A percentile compares a stretch with the other conserved stretches of the same genome.
Conservation (phyloP, 1,140 invertebrate genomes). For the Nebria ingens region DNA sequence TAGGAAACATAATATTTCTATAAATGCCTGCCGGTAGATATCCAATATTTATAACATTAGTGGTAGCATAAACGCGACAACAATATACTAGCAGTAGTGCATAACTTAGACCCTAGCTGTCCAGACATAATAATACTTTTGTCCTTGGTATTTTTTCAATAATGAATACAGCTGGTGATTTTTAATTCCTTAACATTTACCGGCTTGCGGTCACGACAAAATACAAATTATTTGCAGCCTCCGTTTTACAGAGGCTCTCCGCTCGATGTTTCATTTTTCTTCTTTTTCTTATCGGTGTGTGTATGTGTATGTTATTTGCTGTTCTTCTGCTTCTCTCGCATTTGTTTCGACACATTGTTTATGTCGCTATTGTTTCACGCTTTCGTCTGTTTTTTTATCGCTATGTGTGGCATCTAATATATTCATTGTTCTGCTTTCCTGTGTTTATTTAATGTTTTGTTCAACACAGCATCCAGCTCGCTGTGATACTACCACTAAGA, state of each 20-base stretch:
- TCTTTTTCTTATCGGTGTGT: too few relatives aligned
- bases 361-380: slow-evolving; percentile 30
- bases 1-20: too few relatives aligned
- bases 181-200: slow-evolving; percentile 5
- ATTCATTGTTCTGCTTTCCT: slow-evolving; percentile 26
- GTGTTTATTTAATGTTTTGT: slow-evolving; percentile 9
- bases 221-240: slow-evolving; percentile 30
- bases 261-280: background rate
- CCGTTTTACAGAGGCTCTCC: slow-evolving; percentile 19
- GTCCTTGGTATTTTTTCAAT: background rate
- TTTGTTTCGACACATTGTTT: slow-evolving; percentile 30
- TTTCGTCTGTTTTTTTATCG: slow-evolving; percentile 25
- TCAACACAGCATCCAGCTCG: background rate
- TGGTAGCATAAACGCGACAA: background rate
- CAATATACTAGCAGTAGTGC: background rate
- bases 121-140: background rate
- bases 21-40: too few relatives aligned
- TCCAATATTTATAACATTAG: too few relatives aligned
- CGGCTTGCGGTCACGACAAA: slow-evolving; percentile 22
- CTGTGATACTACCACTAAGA: too few relatives aligned
- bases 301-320: background rate
- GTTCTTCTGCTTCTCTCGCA: background rate
- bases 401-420: slow-evolving; percentile 31
- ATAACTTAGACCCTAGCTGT: background rate
- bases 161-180: slow-evolving; percentile 1